These are phyloP conservation scores for Euglossa dilemma DNA, from an alignment of 1,140 invertebrate genomes.

Conservation along the genomic window DNA sequence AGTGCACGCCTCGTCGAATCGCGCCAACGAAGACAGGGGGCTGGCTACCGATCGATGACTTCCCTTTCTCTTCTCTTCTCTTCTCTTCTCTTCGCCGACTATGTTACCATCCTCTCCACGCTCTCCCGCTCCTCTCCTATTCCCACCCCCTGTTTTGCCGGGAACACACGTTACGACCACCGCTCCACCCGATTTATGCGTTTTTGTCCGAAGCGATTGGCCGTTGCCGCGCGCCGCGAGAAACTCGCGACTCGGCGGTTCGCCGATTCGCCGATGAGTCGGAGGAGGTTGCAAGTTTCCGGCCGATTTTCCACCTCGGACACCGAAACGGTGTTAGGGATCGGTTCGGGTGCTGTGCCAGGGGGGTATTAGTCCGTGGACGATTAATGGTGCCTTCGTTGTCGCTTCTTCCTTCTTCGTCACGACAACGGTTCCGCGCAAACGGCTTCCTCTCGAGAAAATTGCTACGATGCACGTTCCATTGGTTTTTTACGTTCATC, in stretches of 20 bases:
- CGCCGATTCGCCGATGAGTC: background rate
- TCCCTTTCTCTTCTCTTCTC: conserved; percentile 33
- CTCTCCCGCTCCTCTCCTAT: background rate
- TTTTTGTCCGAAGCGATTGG: conserved; percentile 45
- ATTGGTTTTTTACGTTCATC: conserved; percentile 34
- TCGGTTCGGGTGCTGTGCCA: background rate
- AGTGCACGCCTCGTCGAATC: conserved; percentile 66
- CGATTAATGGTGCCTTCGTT: background rate
- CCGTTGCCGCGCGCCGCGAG: background rate
- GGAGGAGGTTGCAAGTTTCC: background rate
- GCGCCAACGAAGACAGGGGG: conserved; percentile 65
- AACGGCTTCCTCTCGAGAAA: background rate
- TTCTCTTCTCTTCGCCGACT: conserved; percentile 25
- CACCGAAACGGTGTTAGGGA: background rate
- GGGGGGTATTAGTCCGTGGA: too few relatives aligned
- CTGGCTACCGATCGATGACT: conserved; percentile 66
- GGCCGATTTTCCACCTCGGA: background rate
- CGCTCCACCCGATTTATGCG: conserved; percentile 51
- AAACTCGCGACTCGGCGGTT: background rate
- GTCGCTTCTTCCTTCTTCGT: background rate
- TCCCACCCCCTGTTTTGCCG: background rate
- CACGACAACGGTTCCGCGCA: background rate
- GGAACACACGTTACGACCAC: conserved; percentile 1
- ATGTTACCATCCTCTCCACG: conserved; percentile 13
- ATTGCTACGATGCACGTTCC: conserved; percentile 3